These are phyloP conservation scores for Festucalex cinctus DNA, from an alignment of 2,113 vertebrate genomes.

Conservation along the genomic window DNA sequence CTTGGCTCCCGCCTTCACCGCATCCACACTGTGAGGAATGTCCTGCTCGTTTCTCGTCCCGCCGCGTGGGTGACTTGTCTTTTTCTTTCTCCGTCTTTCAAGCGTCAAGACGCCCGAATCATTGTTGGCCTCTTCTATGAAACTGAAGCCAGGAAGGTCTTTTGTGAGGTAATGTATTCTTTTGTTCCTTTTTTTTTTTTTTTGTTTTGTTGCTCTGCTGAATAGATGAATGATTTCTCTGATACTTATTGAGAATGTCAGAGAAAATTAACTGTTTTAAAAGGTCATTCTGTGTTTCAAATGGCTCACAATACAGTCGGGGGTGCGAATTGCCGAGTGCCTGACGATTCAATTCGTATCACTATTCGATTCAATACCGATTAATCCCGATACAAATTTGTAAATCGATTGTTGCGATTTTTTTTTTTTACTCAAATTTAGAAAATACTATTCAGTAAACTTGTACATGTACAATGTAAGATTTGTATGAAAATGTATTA, in stretches of 20 bases:
- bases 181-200: neutral
- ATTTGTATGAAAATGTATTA: too few species aligned
- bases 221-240: neutral
- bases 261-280: too few species aligned
- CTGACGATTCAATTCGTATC: too few species aligned
- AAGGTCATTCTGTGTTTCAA: neutral
- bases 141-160: constrained; percentile 87
- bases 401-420: too few species aligned
- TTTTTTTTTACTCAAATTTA: too few species aligned
- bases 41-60: constrained; percentile 1
- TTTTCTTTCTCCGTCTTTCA: constrained; percentile 7
- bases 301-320: neutral
- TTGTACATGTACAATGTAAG: too few species aligned
- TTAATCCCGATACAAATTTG: too few species aligned
- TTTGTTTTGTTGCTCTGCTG: neutral
- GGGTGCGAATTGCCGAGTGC: too few species aligned
- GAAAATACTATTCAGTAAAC: too few species aligned
- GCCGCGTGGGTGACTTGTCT: constrained; percentile 4
- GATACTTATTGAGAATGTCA: neutral
- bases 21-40: neutral
- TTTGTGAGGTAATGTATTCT: constrained; percentile 80
- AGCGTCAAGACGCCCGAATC: constrained; percentile 88
- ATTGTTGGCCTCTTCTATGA: constrained; percentile 91
- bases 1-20: constrained; percentile 9
- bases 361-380: too few species aligned